Base-by-base conservation (phyloP, 2,888 invertebrate genomes). In the Tetramorium bicarinatum region DNA sequence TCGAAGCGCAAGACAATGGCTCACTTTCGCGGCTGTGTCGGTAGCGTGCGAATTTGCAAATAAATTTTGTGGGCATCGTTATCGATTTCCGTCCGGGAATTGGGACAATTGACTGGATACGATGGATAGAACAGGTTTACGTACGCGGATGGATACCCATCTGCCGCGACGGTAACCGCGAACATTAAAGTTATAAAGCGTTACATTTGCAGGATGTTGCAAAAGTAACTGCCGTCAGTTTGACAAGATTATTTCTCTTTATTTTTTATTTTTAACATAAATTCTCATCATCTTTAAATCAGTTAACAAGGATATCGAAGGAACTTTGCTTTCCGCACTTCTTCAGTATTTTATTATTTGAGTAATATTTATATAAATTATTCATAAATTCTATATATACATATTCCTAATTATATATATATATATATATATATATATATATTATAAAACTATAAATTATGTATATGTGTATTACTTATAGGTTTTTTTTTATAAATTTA, bases 81-180 rank as follows among this genome's bases (percentile, higher is more conserved):
- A 90, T 90, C 87, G 90, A 90, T 90, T 89, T 85, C 77, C 84
- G 82, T n/a, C 71, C 15, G 38, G 85, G 83, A 90, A 89, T 90
- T 90, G 85, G 90, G 87, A 90, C 90, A 90, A 90, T 90, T 87
- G 89, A 88, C 83, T 88, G 82, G 54, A 59, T 87, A 66, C 85
- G 67, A 85, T 82, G 49, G 66, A 67, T 64, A 49, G 69, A 67
- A 25, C 49, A 15, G n/a, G 52, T n/a, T 77, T 67, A 77, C 41
- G 44, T 77, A 56, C 15, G n/a, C 25, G 49, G 15, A 41, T 76
- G 11, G 64, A 34, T n/a, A n/a, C 67, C 38, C 76, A 52, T 66
- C 66, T 54, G 67, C 41, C 54, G 67, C 25, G 21, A 34, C 2
- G 41, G 41, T 34, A 29, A 13, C 34, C 13, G 25, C 54, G 54